Conservation (phyloP, 2,797 vertebrate genomes). For the Tapera naevia region DNA sequence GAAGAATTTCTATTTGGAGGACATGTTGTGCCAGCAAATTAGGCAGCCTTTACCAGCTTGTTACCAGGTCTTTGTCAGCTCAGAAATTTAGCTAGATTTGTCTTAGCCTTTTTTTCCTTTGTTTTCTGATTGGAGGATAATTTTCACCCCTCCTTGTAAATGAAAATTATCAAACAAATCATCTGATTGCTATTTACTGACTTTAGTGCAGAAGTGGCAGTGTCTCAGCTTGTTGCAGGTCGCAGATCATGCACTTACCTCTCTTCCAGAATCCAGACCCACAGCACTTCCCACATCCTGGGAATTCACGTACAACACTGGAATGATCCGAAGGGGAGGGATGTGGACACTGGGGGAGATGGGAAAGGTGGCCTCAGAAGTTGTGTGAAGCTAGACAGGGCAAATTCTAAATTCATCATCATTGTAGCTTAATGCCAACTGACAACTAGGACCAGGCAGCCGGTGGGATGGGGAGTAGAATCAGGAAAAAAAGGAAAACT, state of each 20-base stretch:
- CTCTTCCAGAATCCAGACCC: neutral
- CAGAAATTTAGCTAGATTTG: neutral
- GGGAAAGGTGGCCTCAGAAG: neutral
- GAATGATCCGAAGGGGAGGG: neutral
- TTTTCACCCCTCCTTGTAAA: neutral
- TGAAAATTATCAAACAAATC: no score
- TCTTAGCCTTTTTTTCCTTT: neutral
- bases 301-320: neutral
- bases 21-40: accelerated
- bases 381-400: accelerated
- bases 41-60: neutral
- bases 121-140: neutral
- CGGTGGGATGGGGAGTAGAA: no score
- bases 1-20: neutral
- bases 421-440: no score
- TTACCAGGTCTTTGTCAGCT: neutral
- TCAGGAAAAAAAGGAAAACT: no score
- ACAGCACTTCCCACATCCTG: accelerated
- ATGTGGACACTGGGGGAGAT: accelerated
- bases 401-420: neutral
- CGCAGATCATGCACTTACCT: accelerated
- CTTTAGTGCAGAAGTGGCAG: neutral
- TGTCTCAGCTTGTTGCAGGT: neutral
- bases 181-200: accelerated
- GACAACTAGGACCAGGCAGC: no score